These are phyloP conservation scores for Phataginus tricuspis DNA, from an alignment of 2,797 vertebrate genomes.

Conservation along the genomic window DNA sequence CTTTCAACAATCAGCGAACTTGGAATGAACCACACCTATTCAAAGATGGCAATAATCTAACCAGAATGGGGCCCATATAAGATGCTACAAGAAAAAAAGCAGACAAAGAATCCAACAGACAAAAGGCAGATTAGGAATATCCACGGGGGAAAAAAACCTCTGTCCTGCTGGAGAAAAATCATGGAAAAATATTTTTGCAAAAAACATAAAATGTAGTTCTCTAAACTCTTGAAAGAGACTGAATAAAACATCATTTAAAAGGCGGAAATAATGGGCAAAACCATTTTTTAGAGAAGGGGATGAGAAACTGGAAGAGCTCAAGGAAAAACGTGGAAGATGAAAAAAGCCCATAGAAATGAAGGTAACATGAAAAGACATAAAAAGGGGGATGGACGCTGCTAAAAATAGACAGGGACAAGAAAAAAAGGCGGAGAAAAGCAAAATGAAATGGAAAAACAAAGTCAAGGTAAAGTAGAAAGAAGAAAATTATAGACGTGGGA, in stretches of 20 bases:
- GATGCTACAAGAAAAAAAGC: background rate
- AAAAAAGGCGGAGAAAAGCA: background rate
- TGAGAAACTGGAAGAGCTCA: background rate
- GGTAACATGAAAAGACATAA: background rate
- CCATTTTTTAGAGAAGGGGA: background rate
- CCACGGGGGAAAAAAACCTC: background rate
- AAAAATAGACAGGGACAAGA: background rate
- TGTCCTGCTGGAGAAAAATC: conserved; percentile 12
- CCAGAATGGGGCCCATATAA: background rate
- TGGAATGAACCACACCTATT: background rate
- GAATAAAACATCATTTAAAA: background rate
- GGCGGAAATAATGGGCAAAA: background rate
- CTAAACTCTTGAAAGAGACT: background rate
- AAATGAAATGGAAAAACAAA: background rate
- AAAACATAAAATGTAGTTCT: background rate
- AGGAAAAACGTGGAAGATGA: background rate
- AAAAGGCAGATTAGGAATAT: background rate
- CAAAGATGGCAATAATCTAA: background rate
- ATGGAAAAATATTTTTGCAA: background rate
- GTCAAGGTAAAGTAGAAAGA: background rate
- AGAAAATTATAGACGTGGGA: background rate
- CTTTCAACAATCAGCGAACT: background rate
- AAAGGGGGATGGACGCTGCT: background rate
- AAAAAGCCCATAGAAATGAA: background rate
- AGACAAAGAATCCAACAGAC: background rate